phyloP scores from a whole-genome alignment of 37 sponge, comb jelly and placozoan species.

The Ephydatia muelleri region DNA sequence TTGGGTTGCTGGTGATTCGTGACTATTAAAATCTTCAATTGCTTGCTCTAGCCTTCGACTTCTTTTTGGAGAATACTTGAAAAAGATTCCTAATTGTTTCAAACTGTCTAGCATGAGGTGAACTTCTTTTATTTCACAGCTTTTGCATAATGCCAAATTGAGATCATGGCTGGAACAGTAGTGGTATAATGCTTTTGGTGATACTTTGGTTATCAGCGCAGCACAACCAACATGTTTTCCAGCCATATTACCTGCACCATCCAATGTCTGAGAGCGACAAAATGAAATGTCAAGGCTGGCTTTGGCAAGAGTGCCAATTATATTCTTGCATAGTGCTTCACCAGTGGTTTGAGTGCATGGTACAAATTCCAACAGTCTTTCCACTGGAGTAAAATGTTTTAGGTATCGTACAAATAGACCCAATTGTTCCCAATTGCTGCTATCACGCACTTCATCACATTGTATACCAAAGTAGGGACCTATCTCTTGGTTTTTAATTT shows the following conservation, averaged over 20 bases:
- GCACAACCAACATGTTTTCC: neutral
- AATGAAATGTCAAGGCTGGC: neutral
- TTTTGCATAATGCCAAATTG: constrained; percentile 22
- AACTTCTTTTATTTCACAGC: constrained; percentile 17
- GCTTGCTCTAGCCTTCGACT: neutral
- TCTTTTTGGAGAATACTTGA: neutral
- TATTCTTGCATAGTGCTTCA: constrained; percentile 16
- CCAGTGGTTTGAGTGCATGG: neutral
- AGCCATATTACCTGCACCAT: constrained; percentile 18
- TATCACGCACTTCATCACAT: constrained; percentile 11
- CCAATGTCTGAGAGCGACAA: constrained; percentile 8
- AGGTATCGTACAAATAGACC: constrained; percentile 9
- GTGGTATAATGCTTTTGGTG: constrained; percentile 17
- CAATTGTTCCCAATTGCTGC: constrained; percentile 16
- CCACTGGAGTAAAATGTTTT: neutral
- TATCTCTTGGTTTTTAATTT: neutral
- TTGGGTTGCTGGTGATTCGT: too few relatives aligned
- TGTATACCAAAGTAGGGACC: constrained; percentile 8
- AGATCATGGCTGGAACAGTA: constrained; percentile 45
- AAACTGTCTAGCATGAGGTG: constrained; percentile 18
- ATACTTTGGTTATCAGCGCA: neutral
- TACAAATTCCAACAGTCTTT: constrained; percentile 12
- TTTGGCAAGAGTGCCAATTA: neutral
- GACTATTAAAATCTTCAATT: constrained; percentile 2
- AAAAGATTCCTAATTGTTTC: constrained; percentile 35